Conservation (phyloP, 2,797 vertebrate species). For the Melanotaenia pygmaea region DNA sequence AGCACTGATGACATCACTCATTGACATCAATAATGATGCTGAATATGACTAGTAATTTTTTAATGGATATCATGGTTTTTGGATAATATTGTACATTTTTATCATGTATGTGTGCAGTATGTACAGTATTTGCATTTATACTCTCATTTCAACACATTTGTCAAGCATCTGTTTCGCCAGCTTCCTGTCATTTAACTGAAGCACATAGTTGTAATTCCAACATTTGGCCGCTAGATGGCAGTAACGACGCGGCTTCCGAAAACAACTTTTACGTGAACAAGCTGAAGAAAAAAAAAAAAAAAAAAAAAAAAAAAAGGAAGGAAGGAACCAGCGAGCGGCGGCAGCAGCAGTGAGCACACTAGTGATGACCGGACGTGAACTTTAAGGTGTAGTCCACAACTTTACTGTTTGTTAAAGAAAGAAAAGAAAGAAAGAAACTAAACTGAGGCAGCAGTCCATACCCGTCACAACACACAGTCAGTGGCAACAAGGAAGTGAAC, state of each 20-base stretch:
- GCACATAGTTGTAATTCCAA: background rate
- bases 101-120: no score
- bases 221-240: conserved; percentile 24
- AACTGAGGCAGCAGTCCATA: background rate
- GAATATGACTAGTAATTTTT: no score
- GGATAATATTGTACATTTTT: no score
- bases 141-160: no score
- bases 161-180: background rate
- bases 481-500: conserved; percentile 43
- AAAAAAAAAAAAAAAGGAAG: background rate
- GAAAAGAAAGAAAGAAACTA: background rate
- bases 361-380: conserved; percentile 45
- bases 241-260: background rate
- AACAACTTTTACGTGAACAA: conserved; percentile 13
- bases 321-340: conserved; percentile 19
- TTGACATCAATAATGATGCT: no score
- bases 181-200: background rate
- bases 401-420: background rate
- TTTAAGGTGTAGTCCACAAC: conserved; percentile 22
- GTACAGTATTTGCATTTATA: no score
- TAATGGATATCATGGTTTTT: no score
- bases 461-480: background rate
- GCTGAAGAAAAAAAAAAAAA: conserved; percentile 11
- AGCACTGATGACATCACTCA: no score
- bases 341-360: background rate